Evolutionary conservation across 2,113 vertebrate species (phyloP), one percentile per base, ranked within the genome.

Genomic region (Laticauda laticaudata): DNA sequence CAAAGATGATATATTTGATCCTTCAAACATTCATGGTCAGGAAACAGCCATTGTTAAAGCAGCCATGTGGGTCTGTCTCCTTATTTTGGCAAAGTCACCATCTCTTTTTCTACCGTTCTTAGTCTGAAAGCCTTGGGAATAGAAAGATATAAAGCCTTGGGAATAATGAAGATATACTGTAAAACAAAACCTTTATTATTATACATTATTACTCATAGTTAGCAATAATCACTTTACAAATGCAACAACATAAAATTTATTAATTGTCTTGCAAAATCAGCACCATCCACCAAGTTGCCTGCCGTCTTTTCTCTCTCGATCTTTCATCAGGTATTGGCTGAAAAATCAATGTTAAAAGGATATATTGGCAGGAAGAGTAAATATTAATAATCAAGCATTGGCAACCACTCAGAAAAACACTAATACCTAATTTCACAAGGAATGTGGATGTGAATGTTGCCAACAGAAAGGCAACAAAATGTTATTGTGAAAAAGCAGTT

Each of bases 241-340:
- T 43, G 11, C 54, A 88, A 54, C 26, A 81, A 69, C 51, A 21
- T 85, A 57, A 8, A 92, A 55, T 81, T 87, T 89, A 86, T 92
- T 92, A 53, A 87, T 57, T 29, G 64, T 90, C 87, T 89, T 55
- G n/a, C 64, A 85, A 54, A 81, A 87, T 48, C 21, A 23, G 26
- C 7, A 86, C 45, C 29, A 59, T 48, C 15, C 29, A 26, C 57
- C 15, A 5, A 34, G 51, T 18, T 88, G 51, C 51, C 55, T n/a
- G 26, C 39, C 26, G 3, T 29, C 4, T 56, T 89, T 20, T 81
- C 69, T 87, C 18, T 53, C 0, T 0, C 0, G 2, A 4, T 0
- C 0, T 23, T 64, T 0, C 0, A 34, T 15, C 34, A 1, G 0
- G 0, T 21, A 86, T 53, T 91, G 64, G 85, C 15, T 90, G 56